Conservation (phyloP, 2,888 invertebrate genomes). For the Stictocephala bisonia region DNA sequence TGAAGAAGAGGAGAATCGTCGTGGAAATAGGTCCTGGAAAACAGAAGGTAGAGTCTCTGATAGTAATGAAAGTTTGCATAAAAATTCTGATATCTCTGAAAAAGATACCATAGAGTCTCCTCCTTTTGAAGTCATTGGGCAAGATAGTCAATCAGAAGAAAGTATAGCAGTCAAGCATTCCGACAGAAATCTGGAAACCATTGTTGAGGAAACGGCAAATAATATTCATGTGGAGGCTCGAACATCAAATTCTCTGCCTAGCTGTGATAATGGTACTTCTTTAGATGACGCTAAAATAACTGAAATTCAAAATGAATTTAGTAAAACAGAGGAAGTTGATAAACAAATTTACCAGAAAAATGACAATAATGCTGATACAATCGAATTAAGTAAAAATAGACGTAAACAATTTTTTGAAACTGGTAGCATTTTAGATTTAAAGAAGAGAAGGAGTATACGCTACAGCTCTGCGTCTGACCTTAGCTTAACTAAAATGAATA, state of each 20-base stretch:
- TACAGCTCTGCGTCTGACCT: conserved; percentile 14
- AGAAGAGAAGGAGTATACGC: background rate
- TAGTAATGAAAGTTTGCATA: background rate
- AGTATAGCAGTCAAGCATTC: no score
- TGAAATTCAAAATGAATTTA: no score
- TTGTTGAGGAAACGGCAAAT: conserved; percentile 1
- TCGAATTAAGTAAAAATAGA: conserved; percentile 1
- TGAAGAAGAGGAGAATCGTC: background rate
- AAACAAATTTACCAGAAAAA: no score
- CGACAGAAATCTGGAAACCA: background rate
- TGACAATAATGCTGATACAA: conserved; percentile 9
- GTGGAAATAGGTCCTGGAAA: conserved; percentile 23
- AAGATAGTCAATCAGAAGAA: conserved; percentile 8
- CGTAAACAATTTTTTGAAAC: conserved; percentile 21
- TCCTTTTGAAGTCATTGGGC: conserved; percentile 21
- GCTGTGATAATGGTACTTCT: no score
- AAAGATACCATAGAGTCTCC: conserved; percentile 25
- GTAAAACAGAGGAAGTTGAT: no score
- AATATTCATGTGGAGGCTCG: background rate
- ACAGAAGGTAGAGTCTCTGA: background rate
- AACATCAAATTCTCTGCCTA: no score
- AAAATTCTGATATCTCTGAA: background rate
- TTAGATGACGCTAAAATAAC: no score
- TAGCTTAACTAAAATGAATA: background rate
- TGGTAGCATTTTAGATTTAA: conserved; percentile 17